These are phyloP conservation scores for Bovichtus diacanthus DNA, from an alignment of 2,797 vertebrate species.

Conservation along the genomic window DNA sequence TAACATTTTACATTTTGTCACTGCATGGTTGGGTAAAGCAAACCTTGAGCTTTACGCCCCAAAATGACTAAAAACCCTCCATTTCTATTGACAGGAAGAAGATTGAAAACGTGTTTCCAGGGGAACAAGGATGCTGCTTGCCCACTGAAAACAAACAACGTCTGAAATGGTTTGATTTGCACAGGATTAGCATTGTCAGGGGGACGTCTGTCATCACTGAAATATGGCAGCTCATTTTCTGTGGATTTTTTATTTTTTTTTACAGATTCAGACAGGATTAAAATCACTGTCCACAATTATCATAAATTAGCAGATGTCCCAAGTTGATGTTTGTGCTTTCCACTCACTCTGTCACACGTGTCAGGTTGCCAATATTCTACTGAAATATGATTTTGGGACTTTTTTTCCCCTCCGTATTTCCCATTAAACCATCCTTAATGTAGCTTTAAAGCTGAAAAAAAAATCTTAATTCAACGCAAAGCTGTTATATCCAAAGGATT, in stretches of 20 bases:
- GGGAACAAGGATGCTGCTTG: neutral
- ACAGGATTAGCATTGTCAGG: conserved; percentile 51
- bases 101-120: conserved; percentile 24
- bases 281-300: conserved; percentile 43
- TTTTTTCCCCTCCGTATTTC: neutral
- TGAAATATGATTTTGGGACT: neutral
- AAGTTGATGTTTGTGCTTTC: conserved; percentile 4
- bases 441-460: neutral
- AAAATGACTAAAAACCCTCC: conserved; percentile 9
- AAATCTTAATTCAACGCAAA: neutral
- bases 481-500: neutral
- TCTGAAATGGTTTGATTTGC: conserved; percentile 52
- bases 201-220: conserved; percentile 33
- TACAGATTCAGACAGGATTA: conserved; percentile 50
- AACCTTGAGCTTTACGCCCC: neutral
- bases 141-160: conserved; percentile 19
- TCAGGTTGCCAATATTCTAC: neutral
- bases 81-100: conserved; percentile 27
- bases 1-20: conserved; percentile 3
- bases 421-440: neutral
- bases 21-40: neutral
- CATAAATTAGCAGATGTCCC: conserved; percentile 48
- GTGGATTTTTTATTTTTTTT: conserved; percentile 11
- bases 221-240: conserved; percentile 30
- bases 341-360: neutral